Conservation (phyloP, 2,888 invertebrate species). For the Papilio gigon region DNA sequence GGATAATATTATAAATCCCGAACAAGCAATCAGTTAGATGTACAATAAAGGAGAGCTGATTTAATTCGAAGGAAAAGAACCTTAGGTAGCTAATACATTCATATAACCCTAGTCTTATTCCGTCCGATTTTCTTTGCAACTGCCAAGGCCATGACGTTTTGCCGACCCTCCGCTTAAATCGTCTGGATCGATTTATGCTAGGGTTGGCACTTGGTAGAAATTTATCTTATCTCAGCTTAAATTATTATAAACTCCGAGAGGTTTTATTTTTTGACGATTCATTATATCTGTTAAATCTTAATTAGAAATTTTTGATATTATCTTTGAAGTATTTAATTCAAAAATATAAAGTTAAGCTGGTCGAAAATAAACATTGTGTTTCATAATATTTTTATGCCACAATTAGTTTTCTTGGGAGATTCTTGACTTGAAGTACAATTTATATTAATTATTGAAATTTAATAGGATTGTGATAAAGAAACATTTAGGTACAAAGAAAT, state of each 20-base stretch:
- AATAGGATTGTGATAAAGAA: too few species aligned
- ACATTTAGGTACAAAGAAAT: neutral
- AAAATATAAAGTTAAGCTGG: too few species aligned
- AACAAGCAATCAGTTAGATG: slow-evolving; percentile 36
- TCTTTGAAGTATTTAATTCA: too few species aligned
- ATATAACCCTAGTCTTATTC: slow-evolving; percentile 46
- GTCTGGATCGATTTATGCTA: slow-evolving; percentile 52
- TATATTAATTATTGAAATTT: too few species aligned
- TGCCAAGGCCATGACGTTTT: slow-evolving; percentile 53
- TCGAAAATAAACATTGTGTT: too few species aligned
- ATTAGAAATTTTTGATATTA: neutral
- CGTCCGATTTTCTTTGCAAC: slow-evolving; percentile 46
- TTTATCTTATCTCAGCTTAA: neutral
- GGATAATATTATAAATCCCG: slow-evolving; percentile 24
- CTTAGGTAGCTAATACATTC: slow-evolving; percentile 36
- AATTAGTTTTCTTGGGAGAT: too few species aligned
- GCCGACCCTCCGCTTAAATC: slow-evolving; percentile 59
- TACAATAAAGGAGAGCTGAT: slow-evolving; percentile 33
- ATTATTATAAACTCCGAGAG: neutral
- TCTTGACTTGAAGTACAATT: too few species aligned
- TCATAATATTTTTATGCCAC: too few species aligned
- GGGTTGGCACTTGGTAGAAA: slow-evolving; percentile 16
- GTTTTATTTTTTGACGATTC: slow-evolving; percentile 1
- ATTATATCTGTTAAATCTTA: neutral
- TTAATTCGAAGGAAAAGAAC: slow-evolving; percentile 33